Percentiles rank a stretch among this genome's conserved stretches.
phyloP scores from a whole-genome alignment of 1,140 invertebrate genomes.

The Vanessa tameamea region DNA sequence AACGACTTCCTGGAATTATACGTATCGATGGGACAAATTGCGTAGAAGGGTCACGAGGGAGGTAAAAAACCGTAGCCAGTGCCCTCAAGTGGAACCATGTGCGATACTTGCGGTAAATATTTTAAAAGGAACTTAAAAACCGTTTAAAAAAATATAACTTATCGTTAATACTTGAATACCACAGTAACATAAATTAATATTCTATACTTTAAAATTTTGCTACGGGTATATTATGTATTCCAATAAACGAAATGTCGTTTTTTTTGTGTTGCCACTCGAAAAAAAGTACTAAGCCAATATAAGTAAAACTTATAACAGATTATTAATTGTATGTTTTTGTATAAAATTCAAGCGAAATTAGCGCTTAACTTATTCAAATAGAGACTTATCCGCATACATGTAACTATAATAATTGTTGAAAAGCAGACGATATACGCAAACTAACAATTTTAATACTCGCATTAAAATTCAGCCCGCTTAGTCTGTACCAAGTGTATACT shows the following conservation, averaged over 20 bases:
- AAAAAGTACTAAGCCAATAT: too few relatives aligned
- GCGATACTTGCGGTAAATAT: conserved; percentile 11
- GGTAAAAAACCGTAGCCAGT: conserved; percentile 7
- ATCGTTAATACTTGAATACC: background rate
- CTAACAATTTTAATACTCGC: background rate
- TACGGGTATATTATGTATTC: too few relatives aligned
- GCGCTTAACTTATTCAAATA: background rate
- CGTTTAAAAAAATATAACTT: background rate
- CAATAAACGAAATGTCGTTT: too few relatives aligned
- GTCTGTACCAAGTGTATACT: background rate
- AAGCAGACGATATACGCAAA: background rate
- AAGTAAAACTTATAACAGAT: too few relatives aligned
- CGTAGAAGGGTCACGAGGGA: conserved; percentile 14
- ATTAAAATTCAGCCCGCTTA: conserved; percentile 2
- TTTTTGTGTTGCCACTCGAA: too few relatives aligned
- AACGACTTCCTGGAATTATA: conserved; percentile 18
- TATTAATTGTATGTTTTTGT: too few relatives aligned
- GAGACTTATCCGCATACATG: background rate
- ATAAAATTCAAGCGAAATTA: too few relatives aligned
- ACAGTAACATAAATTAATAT: background rate
- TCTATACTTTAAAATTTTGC: too few relatives aligned
- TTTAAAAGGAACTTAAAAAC: conserved; percentile 1
- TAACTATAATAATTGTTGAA: background rate
- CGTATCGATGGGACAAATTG: conserved; percentile 20
- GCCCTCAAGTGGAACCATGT: conserved; percentile 23